Base-by-base conservation (phyloP, 2,113 vertebrate species). In the Limanda limanda region DNA sequence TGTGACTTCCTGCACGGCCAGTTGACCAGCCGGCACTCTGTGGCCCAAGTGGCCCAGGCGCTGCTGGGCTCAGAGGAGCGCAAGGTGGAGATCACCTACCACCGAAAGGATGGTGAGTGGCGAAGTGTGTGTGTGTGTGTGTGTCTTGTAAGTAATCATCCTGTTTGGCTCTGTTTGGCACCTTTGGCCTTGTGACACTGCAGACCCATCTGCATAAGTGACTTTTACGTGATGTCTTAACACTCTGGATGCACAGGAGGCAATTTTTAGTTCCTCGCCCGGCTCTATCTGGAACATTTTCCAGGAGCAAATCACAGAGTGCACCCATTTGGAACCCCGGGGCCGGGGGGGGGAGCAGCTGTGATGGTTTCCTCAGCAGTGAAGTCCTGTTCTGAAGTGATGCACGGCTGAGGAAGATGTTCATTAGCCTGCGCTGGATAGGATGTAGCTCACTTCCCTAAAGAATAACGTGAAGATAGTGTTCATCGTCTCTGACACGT, bases 1-100 rank as follows among this genome's bases (percentile, higher is more conserved):
- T 98, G 97, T 9, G 97, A 98, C 94, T 98, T 98, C 84, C 95
- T 98, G 78, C 96, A 98, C 74, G 97, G 97, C 18, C 94, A 97
- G 12, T 95, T 96, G 86, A 98, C 97, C 92, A 96, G 95, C 90
- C 95, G 95, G 60, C 96, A 97, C 63, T 94, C 96, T 18, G 92
- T 97, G 89, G 95, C 96, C 84, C 97, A 98, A 84, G 96, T 98
- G 84, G 96, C 97, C 56, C 96, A 97, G 91, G 97, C 97, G 0
- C 88, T 98, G 77, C 93, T 98, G 88, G 97, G 96, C 51, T 97
- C 96, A 4, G 97, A 98, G 77, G 97, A 98, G 88, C 95, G 97
- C 74, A 97, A 96, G 92, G 96, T 98, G 90, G 95, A 96, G 89
- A 96, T 98, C 92, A 97, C 96, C 81, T 98, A 98, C 87, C 97